phyloP scores from a whole-genome alignment of 2,113 vertebrate species.

The Anoura caudifer region DNA sequence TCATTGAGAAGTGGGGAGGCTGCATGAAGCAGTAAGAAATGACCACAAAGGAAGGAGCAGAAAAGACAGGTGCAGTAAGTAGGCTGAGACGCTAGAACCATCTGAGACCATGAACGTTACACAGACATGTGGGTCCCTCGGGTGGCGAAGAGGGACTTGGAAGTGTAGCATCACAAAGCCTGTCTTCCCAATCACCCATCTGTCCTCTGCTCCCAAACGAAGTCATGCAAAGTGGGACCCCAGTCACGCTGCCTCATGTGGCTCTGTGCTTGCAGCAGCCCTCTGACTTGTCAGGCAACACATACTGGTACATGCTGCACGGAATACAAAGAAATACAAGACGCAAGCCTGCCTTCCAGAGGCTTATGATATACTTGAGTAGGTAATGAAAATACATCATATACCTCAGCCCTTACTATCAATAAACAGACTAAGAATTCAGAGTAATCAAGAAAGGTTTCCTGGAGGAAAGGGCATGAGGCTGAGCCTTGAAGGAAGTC shows the following conservation, averaged over 20 bases:
- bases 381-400: not conserved
- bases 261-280: not conserved
- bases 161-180: not conserved
- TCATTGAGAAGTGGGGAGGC: not conserved
- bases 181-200: not conserved
- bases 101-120: not conserved
- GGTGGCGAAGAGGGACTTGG: not conserved
- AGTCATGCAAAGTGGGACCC: not conserved
- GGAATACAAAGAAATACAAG: not conserved
- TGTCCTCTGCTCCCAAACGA: not conserved
- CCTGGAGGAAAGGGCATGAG: not conserved
- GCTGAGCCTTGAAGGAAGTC: not conserved
- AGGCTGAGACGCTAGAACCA: not conserved
- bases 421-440: not conserved
- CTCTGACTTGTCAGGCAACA: not conserved
- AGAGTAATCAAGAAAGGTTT: not conserved
- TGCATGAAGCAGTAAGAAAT: not conserved
- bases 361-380: not conserved
- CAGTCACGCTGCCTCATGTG: not conserved
- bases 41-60: not conserved
- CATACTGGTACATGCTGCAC: not conserved
- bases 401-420: not conserved
- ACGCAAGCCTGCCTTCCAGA: not conserved
- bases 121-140: not conserved
- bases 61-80: not conserved